phyloP scores from a whole-genome alignment of 2,888 invertebrate genomes.

The Heliconius sara region DNA sequence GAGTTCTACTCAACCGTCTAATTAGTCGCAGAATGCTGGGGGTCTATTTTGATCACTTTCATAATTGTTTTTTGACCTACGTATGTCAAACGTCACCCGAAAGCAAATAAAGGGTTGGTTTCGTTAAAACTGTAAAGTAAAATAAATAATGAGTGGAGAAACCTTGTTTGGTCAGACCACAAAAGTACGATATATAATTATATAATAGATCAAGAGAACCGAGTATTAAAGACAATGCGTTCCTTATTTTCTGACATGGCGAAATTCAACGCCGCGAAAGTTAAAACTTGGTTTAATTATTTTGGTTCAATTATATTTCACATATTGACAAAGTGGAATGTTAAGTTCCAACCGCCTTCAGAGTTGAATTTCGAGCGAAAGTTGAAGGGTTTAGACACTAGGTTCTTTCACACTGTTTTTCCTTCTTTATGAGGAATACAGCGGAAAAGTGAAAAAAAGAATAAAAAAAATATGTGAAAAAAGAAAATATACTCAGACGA shows the following conservation, averaged over 20 bases:
- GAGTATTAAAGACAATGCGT: too few species aligned
- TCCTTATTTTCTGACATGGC: neutral
- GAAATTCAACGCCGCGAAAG: neutral
- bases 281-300: neutral
- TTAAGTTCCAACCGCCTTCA: neutral
- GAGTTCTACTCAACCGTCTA: constrained; percentile 73
- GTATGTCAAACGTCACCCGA: constrained; percentile 47
- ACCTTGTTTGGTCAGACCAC: neutral
- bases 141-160: constrained; percentile 1
- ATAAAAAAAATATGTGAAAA: neutral
- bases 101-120: constrained; percentile 40
- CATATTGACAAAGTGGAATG: neutral
- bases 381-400: neutral
- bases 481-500: neutral
- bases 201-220: too few species aligned
- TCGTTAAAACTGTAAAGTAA: neutral
- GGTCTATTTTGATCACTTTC: constrained; percentile 69
- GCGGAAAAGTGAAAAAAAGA: too few species aligned
- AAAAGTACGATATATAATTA: neutral
- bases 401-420: neutral
- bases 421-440: too few species aligned
- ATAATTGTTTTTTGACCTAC: constrained; percentile 69
- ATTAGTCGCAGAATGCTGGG: constrained; percentile 72
- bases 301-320: neutral
- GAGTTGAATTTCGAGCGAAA: neutral